Conservation (phyloP, 2,113 vertebrate genomes). For the Vireo altiloquus region DNA sequence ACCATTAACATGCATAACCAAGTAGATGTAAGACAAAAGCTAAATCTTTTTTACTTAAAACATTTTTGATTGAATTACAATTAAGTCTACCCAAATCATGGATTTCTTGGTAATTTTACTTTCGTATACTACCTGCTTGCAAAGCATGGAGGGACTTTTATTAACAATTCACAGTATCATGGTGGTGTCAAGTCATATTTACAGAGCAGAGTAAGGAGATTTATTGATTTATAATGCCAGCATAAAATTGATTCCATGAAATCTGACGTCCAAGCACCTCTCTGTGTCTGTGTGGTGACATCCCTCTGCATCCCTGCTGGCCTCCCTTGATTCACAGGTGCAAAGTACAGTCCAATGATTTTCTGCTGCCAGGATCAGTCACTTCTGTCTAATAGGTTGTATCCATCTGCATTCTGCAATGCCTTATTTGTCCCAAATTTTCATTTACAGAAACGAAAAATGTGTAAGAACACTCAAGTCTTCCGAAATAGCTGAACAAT, state of each 20-base stretch:
- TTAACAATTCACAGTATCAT: neutral
- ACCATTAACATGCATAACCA: neutral
- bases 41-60: neutral
- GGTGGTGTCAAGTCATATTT: neutral
- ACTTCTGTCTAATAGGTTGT: neutral
- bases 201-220: neutral
- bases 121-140: neutral
- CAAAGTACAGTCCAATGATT: neutral
- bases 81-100: neutral
- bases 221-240: neutral
- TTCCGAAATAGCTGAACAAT: neutral
- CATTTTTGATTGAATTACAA: neutral
- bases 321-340: neutral
- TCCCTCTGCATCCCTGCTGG: neutral
- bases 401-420: neutral
- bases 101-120: neutral
- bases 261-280: neutral
- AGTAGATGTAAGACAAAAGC: neutral
- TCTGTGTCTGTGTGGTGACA: neutral
- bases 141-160: neutral
- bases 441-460: neutral
- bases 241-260: neutral
- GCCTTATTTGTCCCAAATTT: neutral
- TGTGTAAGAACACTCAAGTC: neutral
- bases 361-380: neutral